Evolutionary conservation across 2,113 vertebrate species (phyloP), one percentile per base, ranked within the genome.

Genomic region (Orthonyx spaldingii): DNA sequence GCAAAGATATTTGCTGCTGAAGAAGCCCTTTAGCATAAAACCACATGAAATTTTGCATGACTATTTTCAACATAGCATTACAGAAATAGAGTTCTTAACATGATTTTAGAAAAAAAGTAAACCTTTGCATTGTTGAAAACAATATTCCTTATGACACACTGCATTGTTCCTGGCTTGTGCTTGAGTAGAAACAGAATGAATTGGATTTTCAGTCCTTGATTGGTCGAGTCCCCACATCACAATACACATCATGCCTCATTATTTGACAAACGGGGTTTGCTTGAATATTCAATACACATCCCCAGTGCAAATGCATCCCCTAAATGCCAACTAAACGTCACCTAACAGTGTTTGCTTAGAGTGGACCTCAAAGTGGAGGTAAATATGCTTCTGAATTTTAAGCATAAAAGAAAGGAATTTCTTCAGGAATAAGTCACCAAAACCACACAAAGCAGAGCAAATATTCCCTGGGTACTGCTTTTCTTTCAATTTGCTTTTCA

Each of bases 281-380:
- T 59, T 93, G 69, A 78, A 85, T 94, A 90, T 92, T 84, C 74
- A 91, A 30, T 64, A 56, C 42, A 87, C 22, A 61, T 79, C 17
- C 65, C 9, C 46, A n/a, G 30, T 82, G 61, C 55, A 60, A 61
- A 42, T 87, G 42, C n/a, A n/a, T n/a, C 52, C 53, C n/a, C 35
- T 76, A 92, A 92, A 91, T 85, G 84, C 42, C 84, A 96, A 61
- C 46, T 81, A 77, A 96, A 94, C 76, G 53, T 93, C 79, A 89
- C 33, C 49, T 61, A 91, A 72, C 26, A 42, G 32, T 87, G 33
- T 91, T 93, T 93, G 65, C 56, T 93, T 85, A 84, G n/a, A 71
- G 41, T n/a, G 32, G 78, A 78, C 52, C 66, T 90, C 81, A 75
- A 71, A 91, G 14, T 2, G 3, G 50, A 91, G 44, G 28, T 26